Evolutionary conservation across 2,888 invertebrate species (phyloP).

Genomic region (Chaetogeoica ovagalla): DNA sequence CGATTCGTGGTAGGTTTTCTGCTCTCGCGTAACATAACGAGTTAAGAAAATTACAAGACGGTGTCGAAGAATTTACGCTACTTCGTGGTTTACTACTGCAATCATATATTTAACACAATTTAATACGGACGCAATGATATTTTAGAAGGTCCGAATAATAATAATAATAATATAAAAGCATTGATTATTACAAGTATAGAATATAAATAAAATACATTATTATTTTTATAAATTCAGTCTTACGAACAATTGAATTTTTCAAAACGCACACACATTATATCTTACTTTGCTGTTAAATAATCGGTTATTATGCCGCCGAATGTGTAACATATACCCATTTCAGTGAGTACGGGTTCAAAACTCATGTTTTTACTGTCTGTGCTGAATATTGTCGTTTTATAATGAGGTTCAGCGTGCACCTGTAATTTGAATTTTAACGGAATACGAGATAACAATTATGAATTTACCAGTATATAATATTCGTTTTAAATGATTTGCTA

Average conservation of each 20-base stretch:
- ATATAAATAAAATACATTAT: too few relatives aligned
- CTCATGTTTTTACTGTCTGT: conserved; percentile 55
- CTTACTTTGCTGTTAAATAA: conserved; percentile 62
- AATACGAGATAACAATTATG: not conserved
- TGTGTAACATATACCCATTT: conserved; percentile 68
- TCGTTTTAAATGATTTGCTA: too few relatives aligned
- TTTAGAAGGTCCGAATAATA: not conserved
- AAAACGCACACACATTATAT: not conserved
- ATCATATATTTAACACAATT: not conserved
- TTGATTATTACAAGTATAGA: too few relatives aligned
- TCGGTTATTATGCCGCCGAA: conserved; percentile 66
- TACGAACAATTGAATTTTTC: too few relatives aligned
- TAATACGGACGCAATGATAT: not conserved
- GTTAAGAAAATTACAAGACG: conserved; percentile 64
- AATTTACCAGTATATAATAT: too few relatives aligned
- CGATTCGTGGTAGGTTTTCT: conserved; percentile 61
- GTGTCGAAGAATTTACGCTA: conserved; percentile 56
- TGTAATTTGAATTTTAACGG: conserved; percentile 26
- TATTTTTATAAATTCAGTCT: too few relatives aligned
- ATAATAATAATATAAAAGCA: too few relatives aligned
- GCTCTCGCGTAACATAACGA: conserved; percentile 63
- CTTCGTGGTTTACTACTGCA: conserved; percentile 32
- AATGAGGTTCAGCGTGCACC: conserved; percentile 55
- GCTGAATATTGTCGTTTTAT: conserved; percentile 56
- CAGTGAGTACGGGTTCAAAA: conserved; percentile 62